Conservation (phyloP, 2,113 vertebrate species). For the Tachycineta bicolor region DNA sequence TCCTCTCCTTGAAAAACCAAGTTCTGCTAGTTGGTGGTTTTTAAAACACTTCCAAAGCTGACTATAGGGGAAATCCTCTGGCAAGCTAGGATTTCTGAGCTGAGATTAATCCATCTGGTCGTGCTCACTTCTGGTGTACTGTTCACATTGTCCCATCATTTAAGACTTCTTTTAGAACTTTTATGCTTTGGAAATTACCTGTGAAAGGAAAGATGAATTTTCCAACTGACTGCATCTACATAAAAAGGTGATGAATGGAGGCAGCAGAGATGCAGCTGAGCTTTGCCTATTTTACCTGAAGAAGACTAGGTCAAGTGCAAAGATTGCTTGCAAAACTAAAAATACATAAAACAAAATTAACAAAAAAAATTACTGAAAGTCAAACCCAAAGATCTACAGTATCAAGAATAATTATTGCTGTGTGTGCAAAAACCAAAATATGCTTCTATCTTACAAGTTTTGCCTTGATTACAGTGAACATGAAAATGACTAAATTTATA, state of each 20-base stretch:
- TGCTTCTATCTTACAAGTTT: constrained; percentile 36
- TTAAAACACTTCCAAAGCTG: background rate
- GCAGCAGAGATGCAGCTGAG: background rate
- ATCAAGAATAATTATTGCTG: constrained; percentile 33
- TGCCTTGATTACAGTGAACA: constrained; percentile 19
- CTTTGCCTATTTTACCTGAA: background rate
- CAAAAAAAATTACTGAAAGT: background rate
- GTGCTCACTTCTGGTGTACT: background rate
- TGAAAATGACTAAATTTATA: constrained; percentile 15
- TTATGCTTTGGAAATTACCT: background rate
- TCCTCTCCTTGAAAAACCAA: background rate
- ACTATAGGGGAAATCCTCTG: background rate
- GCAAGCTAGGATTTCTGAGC: background rate
- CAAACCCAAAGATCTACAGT: background rate
- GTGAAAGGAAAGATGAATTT: background rate
- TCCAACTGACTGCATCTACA: background rate
- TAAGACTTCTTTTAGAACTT: background rate
- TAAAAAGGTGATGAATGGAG: background rate
- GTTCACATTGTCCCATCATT: background rate
- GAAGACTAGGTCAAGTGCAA: background rate
- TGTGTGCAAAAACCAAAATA: constrained; percentile 55
- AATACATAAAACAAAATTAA: background rate
- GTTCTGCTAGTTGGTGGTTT: background rate
- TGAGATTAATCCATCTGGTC: background rate
- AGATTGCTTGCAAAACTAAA: background rate